Evolutionary conservation across 35 echinoderm and acorn worm species (phyloP).

Genomic region (Acanthaster planci): DNA sequence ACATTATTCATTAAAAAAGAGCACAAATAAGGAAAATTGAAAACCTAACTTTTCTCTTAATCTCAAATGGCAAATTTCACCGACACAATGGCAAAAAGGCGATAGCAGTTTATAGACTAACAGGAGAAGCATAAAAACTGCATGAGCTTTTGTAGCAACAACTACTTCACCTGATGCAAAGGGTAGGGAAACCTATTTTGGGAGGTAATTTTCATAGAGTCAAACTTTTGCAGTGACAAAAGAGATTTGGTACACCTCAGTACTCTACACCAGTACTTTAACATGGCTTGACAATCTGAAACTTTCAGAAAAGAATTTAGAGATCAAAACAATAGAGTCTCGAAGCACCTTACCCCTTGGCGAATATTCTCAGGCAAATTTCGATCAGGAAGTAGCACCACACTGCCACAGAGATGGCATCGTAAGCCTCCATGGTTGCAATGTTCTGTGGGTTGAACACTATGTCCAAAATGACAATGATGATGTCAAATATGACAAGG

Average conservation of each 20-base stretch:
- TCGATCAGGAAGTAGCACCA: conserved; percentile 84
- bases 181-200: no score
- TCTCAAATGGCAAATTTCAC: no score
- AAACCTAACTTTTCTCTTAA: no score
- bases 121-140: no score
- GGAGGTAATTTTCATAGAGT: no score
- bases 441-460: conserved; percentile 53
- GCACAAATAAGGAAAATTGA: no score
- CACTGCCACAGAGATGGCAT: conserved; percentile 73
- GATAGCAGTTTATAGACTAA: no score
- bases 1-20: not conserved
- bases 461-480: conserved; percentile 85
- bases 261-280: not conserved
- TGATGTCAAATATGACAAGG: conserved; percentile 88
- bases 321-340: not conserved
- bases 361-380: conserved; percentile 83
- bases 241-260: no score
- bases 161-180: no score
- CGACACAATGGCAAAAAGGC: no score
- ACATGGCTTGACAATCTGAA: not conserved
- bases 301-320: not conserved
- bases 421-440: conserved; percentile 60
- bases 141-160: no score
- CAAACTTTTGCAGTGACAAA: no score
- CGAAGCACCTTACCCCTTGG: conserved; percentile 68